Conservation (phyloP, 2,888 invertebrate genomes). For the Orthosia gothica region DNA sequence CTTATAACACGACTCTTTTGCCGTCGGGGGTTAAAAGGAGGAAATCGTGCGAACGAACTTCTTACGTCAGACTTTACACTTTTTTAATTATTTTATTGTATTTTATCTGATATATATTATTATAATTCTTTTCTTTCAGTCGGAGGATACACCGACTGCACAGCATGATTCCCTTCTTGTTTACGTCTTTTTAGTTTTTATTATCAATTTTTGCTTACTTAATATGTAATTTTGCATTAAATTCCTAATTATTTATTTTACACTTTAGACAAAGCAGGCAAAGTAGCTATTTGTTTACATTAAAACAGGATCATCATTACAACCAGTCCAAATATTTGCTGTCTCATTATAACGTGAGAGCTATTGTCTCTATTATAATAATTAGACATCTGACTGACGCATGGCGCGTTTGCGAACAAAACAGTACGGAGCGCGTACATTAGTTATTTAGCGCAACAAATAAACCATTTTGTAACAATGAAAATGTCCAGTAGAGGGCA, state of each 20-base stretch:
- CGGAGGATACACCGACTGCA: not conserved
- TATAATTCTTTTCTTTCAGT: no score
- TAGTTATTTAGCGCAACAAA: constrained; percentile 23
- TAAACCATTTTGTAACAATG: constrained; percentile 16
- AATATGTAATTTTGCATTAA: no score
- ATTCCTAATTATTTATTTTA: not conserved
- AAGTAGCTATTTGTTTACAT: not conserved
- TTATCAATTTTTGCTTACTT: no score
- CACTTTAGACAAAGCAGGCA: not conserved
- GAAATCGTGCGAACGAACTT: no score
- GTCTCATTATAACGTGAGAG: constrained; percentile 37
- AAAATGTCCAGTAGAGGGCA: not conserved
- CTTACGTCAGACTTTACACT: no score
- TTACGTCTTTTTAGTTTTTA: no score
- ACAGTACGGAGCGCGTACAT: constrained; percentile 23
- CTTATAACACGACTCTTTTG: no score
- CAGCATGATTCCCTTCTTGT: not conserved
- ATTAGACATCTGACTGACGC: constrained; percentile 47
- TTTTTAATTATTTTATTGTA: no score
- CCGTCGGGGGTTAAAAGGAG: no score
- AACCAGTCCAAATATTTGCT: constrained; percentile 26
- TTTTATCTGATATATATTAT: no score
- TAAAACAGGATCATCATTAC: constrained; percentile 1
- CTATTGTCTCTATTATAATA: constrained; percentile 45
- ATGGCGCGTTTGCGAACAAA: constrained; percentile 27